Conservation (phyloP, 2,113 vertebrate species). For the Myxocyprinus asiaticus region DNA sequence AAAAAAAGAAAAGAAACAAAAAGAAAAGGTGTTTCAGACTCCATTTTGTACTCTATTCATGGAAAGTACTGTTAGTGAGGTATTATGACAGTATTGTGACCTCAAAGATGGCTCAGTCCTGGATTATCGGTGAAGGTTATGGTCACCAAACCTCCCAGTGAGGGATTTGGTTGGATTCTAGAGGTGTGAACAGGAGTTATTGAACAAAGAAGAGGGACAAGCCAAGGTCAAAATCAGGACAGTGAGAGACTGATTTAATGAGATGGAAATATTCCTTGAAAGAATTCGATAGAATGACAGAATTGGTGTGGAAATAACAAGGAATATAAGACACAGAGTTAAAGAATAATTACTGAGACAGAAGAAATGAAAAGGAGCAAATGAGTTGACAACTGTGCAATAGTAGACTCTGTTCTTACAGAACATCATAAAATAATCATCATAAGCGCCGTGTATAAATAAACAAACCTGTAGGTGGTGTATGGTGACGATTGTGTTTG, state of each 20-base stretch:
- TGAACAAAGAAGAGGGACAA: constrained; percentile 20
- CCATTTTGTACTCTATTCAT: no score
- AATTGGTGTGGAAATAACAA: background rate
- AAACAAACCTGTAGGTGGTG: background rate
- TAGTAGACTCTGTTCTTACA: background rate
- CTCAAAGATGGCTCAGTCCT: constrained; percentile 6
- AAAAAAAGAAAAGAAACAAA: no score
- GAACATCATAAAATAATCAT: background rate
- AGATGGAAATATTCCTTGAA: background rate
- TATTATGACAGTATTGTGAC: background rate
- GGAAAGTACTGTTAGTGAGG: background rate
- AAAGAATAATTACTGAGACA: background rate
- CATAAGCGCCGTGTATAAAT: background rate
- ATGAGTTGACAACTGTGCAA: background rate
- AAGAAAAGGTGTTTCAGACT: no score
- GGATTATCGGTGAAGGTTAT: background rate
- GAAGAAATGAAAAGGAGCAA: background rate
- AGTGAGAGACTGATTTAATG: constrained; percentile 4
- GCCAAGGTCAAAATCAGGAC: background rate
- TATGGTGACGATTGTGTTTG: background rate
- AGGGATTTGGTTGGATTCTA: constrained; percentile 3
- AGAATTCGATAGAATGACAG: background rate
- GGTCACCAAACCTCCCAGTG: constrained; percentile 10
- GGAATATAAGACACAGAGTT: background rate
- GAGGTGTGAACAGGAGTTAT: background rate